phyloP scores from a whole-genome alignment of 2,888 invertebrate genomes.

The Andrena fulva region DNA sequence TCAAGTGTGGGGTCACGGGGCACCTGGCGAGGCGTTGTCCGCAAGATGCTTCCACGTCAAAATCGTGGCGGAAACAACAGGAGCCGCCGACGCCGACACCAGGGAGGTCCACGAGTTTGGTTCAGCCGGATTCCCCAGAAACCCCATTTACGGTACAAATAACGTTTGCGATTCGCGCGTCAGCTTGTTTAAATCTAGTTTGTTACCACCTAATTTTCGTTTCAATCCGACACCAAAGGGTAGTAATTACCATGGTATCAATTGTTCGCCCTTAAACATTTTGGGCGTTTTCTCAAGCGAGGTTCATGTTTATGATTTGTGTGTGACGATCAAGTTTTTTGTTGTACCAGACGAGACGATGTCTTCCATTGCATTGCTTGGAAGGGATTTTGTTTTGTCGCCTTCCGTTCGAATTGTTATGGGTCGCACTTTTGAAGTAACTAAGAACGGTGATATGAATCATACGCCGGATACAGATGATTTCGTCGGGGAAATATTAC shows the following conservation, averaged over 20 bases:
- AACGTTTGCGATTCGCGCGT: neutral
- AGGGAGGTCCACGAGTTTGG: too few species aligned
- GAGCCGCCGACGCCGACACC: too few species aligned
- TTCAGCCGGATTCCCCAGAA: neutral
- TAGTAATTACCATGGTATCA: neutral
- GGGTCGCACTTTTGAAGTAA: neutral
- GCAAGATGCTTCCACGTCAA: neutral
- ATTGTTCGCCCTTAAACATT: neutral
- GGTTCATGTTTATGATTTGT: neutral
- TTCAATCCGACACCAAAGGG: neutral
- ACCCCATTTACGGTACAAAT: neutral
- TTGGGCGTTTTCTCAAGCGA: neutral
- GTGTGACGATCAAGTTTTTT: constrained; percentile 3
- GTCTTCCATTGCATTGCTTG: neutral
- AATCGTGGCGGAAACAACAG: too few species aligned
- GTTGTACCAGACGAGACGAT: constrained; percentile 10
- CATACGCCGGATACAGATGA: neutral
- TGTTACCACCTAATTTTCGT: neutral
- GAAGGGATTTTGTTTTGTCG: constrained; percentile 18
- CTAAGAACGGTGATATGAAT: neutral
- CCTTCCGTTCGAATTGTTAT: neutral
- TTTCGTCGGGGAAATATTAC: neutral
- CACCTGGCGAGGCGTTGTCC: neutral
- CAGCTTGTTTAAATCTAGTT: neutral
- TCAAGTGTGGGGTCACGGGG: neutral